Evolutionary conservation across 2,113 vertebrate species (phyloP).

Genomic region (Willisornis vidua): DNA sequence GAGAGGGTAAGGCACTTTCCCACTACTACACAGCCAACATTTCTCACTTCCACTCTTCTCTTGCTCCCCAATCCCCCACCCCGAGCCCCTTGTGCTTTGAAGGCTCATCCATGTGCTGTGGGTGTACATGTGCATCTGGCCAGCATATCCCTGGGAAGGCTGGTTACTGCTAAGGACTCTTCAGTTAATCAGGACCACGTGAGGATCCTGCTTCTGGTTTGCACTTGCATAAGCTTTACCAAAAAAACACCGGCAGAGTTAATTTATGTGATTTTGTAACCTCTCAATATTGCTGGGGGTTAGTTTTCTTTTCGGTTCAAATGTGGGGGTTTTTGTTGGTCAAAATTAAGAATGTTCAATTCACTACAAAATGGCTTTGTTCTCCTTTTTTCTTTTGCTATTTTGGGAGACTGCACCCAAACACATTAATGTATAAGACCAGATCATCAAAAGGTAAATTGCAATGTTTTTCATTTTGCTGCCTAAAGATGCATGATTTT

Average conservation of each 20-base stretch:
- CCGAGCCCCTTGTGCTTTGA: neutral
- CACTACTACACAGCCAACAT: neutral
- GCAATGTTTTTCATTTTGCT: neutral
- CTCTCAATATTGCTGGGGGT: slow-evolving; percentile 42
- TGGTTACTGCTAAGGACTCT: neutral
- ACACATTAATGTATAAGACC: neutral
- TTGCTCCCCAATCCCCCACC: neutral
- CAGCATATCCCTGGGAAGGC: slow-evolving; percentile 17
- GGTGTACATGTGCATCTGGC: neutral
- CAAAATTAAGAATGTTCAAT: slow-evolving; percentile 7
- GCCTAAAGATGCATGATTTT: neutral
- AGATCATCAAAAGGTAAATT: neutral
- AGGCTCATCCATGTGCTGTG: neutral
- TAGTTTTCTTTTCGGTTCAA: neutral
- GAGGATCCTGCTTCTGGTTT: slow-evolving; percentile 51
- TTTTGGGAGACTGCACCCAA: neutral
- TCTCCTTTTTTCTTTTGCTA: fast-evolving
- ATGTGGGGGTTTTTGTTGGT: neutral
- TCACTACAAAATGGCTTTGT: neutral
- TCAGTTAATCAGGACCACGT: slow-evolving; percentile 45
- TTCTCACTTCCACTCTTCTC: neutral
- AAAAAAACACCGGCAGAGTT: neutral
- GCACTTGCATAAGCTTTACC: neutral
- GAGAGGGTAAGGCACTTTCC: slow-evolving; percentile 1
- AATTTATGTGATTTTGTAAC: slow-evolving; percentile 64